Percentiles rank a stretch among this genome's conserved stretches.
Conservation (phyloP, 2,113 vertebrate species). For the Crotalus helleri region DNA sequence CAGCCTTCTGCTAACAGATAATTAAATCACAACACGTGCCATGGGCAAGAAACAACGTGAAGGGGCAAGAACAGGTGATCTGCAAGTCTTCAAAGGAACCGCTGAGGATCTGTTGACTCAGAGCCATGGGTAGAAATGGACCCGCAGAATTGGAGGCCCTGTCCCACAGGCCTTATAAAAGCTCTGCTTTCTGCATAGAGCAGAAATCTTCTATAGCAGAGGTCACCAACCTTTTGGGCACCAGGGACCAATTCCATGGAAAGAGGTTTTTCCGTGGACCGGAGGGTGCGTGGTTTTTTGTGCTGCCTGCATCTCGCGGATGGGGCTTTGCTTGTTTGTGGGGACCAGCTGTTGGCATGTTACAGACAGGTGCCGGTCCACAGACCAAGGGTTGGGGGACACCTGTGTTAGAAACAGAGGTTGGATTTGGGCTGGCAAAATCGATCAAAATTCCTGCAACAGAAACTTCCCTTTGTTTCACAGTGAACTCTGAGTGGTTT, state of each 20-base stretch:
- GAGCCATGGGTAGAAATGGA: neutral
- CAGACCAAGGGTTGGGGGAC: too few species aligned
- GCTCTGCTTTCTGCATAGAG: neutral
- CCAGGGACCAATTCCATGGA: too few species aligned
- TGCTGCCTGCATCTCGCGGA: too few species aligned
- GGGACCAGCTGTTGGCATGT: too few species aligned
- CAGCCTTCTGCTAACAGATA: neutral
- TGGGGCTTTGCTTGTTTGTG: too few species aligned
- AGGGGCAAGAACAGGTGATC: neutral
- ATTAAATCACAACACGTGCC: neutral
- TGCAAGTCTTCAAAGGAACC: neutral
- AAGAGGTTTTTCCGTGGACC: too few species aligned
- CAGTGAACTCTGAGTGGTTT: too few species aligned
- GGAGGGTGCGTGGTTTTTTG: too few species aligned
- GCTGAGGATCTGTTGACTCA: neutral
- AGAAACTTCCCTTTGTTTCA: neutral
- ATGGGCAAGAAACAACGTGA: neutral
- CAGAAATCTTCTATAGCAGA: neutral
- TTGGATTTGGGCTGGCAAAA: neutral
- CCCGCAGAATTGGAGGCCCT: neutral
- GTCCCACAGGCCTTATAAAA: neutral
- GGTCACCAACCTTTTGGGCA: too few species aligned
- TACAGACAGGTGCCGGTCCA: too few species aligned
- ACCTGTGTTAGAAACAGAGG: neutral
- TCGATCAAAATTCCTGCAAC: neutral